Conservation (phyloP, 2,113 vertebrate species). For the Cercocebus atys region DNA sequence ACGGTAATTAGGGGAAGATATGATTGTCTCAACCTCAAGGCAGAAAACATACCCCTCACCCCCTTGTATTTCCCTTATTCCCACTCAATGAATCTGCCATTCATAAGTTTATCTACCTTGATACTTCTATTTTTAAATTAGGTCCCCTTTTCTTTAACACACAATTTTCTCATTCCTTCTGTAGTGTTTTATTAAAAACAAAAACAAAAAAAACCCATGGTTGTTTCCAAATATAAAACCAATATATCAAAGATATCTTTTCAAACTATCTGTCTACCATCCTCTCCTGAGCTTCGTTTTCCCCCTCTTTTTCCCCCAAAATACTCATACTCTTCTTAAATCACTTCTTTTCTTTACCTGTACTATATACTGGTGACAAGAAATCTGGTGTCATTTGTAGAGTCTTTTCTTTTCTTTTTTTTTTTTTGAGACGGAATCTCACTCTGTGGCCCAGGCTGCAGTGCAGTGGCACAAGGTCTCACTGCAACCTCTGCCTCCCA, state of each 20-base stretch:
- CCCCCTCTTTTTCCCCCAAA: background rate
- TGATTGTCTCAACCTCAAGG: background rate
- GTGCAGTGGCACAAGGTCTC: too few species aligned
- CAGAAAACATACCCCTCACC: background rate
- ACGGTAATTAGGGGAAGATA: background rate
- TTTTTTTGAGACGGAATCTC: too few species aligned
- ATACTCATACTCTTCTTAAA: constrained; percentile 35
- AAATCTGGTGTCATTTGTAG: background rate
- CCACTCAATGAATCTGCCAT: background rate
- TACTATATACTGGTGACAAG: background rate
- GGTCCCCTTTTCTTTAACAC: constrained; percentile 13
- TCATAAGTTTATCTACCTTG: background rate
- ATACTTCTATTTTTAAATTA: constrained; percentile 19
- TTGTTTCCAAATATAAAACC: constrained; percentile 39
- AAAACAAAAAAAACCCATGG: background rate
- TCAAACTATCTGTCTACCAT: constrained; percentile 13
- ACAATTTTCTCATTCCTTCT: constrained; percentile 20
- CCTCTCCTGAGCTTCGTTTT: background rate
- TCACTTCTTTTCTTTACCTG: constrained; percentile 27
- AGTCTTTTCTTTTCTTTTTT: too few species aligned
- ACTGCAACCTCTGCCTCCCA: too few species aligned
- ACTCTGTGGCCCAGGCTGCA: too few species aligned
- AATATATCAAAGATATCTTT: background rate
- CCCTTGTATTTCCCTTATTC: background rate
- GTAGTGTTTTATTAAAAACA: background rate